Conservation (phyloP, 2,113 vertebrate species). For the Lipotes vexillifer region DNA sequence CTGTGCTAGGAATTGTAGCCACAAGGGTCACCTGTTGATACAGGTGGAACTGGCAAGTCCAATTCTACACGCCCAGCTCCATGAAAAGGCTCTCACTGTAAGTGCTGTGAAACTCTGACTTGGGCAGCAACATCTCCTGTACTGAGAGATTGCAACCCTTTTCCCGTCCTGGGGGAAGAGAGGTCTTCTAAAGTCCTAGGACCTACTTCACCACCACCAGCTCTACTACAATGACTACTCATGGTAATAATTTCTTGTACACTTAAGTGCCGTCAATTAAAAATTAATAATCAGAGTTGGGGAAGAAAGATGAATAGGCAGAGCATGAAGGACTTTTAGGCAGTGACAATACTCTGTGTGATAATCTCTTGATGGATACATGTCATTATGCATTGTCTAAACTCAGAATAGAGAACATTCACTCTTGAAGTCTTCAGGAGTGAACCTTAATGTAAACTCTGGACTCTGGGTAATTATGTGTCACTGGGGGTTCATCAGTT, state of each 20-base stretch:
- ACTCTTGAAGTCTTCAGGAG: neutral
- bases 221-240: neutral
- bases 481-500: too few species aligned
- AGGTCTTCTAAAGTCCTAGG: neutral
- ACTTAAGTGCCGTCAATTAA: neutral
- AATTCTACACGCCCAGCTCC: accelerated
- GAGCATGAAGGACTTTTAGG: neutral
- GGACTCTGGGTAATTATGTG: neutral
- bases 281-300: neutral
- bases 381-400: neutral
- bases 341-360: neutral
- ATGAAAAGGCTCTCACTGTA: accelerated
- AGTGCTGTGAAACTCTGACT: neutral
- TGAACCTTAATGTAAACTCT: neutral
- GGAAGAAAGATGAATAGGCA: neutral
- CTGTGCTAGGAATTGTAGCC: accelerated
- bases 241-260: neutral
- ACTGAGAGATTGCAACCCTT: neutral
- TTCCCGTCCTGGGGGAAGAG: neutral
- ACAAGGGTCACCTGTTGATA: accelerated
- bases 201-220: neutral
- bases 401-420: neutral
- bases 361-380: neutral
- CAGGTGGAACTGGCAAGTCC: accelerated
- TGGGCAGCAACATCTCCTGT: neutral